Base-by-base conservation (phyloP, 2,888 invertebrate species). In the Ophioninae sp. region DNA sequence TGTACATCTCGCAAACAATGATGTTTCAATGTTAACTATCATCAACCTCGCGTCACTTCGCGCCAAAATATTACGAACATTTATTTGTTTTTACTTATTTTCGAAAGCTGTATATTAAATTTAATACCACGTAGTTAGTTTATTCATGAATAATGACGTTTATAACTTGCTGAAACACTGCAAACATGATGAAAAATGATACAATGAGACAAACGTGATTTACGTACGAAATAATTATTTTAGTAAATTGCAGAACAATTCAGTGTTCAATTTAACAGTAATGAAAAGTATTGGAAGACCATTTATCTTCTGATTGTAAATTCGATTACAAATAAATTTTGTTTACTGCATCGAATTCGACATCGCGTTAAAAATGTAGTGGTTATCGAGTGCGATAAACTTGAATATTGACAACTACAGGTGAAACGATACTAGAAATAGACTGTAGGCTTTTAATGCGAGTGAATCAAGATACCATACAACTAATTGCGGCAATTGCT, bases 1-100 rank as follows among this genome's bases (percentile, higher is more conserved):
- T 51, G 51, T 51, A 51, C 51, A 51, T 51, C 51, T 10, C 13
- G 51, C 51, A 78, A 17, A 78, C 58, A 82, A 17, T 9, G 17
- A n/a, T 63, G 7, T 41, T 17, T 44, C 20, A 59, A 74, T 37
- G 23, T 73, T 61, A 73, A 73, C 44, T 44, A 63, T 23, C 13
- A 8, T 23, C 44, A 63, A 13, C 6, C 6, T 6, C n/a, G 7
- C 37, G 0, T 72, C 39, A 17, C n/a, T 59, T 51, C 51, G 17
- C 51, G 5, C 17, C 51, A 3, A 51, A 13, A 51, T 13, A 51
- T 51, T 13, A 8, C 44, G 51, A 51, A 17, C 17, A 51, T 51
- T 51, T 51, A 51, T 51, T 51, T 51, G 51, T 51, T 51, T 51
- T 51, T 17, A 17, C 13, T 51, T 51, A 13, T 44, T 10, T 13